Conservation (phyloP, 1,140 invertebrate species). For the Psix sp. region DNA sequence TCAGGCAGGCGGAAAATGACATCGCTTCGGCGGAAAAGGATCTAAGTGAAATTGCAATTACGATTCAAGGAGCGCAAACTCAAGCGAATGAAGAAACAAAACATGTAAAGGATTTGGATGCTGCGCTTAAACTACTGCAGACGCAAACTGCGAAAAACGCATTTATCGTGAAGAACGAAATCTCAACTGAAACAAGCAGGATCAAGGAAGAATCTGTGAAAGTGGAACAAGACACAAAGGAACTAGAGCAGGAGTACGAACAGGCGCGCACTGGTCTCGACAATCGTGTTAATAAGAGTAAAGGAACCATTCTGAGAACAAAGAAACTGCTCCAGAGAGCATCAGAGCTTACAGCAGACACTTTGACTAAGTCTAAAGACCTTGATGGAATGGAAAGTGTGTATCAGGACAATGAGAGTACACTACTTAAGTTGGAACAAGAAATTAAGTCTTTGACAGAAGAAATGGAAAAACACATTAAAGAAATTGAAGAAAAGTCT, state of each 20-base stretch:
- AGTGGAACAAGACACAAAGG: conserved; percentile 77
- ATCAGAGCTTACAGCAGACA: conserved; percentile 85
- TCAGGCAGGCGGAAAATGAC: conserved; percentile 87
- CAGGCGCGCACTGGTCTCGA: conserved; percentile 79
- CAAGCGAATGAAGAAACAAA: conserved; percentile 85
- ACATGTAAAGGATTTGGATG: conserved; percentile 82
- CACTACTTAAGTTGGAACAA: conserved; percentile 65
- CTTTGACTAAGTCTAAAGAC: conserved; percentile 84
- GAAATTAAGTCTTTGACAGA: conserved; percentile 66
- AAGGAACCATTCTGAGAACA: conserved; percentile 83
- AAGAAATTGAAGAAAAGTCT: conserved; percentile 69
- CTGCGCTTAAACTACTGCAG: conserved; percentile 82
- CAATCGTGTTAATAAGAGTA: conserved; percentile 80
- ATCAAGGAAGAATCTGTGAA: conserved; percentile 79
- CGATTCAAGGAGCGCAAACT: conserved; percentile 84
- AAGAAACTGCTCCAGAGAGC: conserved; percentile 85
- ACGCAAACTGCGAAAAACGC: conserved; percentile 87
- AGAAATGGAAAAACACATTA: conserved; percentile 68
- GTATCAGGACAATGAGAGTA: conserved; percentile 72
- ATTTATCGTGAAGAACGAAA: conserved; percentile 78
- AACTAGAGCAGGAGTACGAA: conserved; percentile 80
- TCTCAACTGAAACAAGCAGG: conserved; percentile 77
- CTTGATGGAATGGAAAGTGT: conserved; percentile 80
- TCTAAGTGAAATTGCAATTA: conserved; percentile 82
- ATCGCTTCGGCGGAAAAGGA: conserved; percentile 86